Conservation (phyloP, 2,888 invertebrate species). For the Amblyjoppa proteus region DNA sequence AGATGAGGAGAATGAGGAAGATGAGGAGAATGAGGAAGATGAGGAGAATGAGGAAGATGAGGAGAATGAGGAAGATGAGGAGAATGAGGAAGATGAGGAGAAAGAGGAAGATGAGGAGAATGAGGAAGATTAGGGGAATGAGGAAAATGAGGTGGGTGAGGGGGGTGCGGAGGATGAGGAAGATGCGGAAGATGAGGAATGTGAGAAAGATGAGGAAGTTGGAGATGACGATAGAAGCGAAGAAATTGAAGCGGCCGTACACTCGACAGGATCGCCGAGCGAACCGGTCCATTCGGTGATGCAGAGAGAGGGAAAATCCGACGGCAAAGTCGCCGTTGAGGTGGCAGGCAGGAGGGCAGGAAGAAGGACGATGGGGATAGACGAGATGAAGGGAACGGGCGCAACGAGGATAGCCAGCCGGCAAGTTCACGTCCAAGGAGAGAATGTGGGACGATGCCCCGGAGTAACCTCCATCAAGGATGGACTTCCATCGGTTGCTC, state of each 20-base stretch:
- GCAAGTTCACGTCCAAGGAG: conserved; percentile 82
- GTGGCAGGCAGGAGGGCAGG: conserved; percentile 67
- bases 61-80: too few species aligned
- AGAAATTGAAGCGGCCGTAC: conserved; percentile 34
- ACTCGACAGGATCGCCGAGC: conserved; percentile 30
- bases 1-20: neutral
- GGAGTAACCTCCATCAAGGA: conserved; percentile 85
- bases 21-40: too few species aligned
- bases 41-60: too few species aligned
- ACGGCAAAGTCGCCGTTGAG: conserved; percentile 47
- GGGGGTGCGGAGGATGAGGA: neutral
- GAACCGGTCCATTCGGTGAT: conserved; percentile 62
- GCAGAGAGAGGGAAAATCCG: conserved; percentile 62
- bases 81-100: too few species aligned
- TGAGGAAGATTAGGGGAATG: conserved; percentile 16
- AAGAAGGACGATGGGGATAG: conserved; percentile 75
- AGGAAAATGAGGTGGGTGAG: neutral
- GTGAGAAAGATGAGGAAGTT: conserved; percentile 3
- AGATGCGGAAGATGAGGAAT: neutral
- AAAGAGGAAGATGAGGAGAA: neutral
- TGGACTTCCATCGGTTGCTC: conserved; percentile 79
- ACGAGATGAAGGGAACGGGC: conserved; percentile 73
- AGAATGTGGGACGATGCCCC: conserved; percentile 84
- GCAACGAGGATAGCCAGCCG: conserved; percentile 77
- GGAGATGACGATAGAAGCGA: conserved; percentile 37